Base-by-base conservation (phyloP, 2,113 vertebrate genomes). In the Heterotis niloticus region DNA sequence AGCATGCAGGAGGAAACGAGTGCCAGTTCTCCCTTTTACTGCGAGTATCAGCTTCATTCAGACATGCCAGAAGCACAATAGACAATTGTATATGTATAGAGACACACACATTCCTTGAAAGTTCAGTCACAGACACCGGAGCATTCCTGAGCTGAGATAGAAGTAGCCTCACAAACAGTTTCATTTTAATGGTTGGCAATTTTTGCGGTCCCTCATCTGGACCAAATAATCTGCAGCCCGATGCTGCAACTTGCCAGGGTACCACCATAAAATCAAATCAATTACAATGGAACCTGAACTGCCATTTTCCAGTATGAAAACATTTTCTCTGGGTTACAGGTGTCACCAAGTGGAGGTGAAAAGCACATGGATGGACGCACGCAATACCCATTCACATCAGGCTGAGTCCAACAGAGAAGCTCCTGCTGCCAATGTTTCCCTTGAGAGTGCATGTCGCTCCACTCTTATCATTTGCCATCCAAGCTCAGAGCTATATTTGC, bases 401-500 rank as follows among this genome's bases (percentile, higher is more conserved):
- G 20, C 44, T 1, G 70, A 62, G 70, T 80, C 79, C 62, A 62
- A 75, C 77, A 80, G 76, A 44, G 78, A 77, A 77, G 77, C 72
- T 56, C 62, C 18, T 60, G 78, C 71, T 62, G 69, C 29, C 3
- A 13, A 14, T 24, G 34, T 34, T 59, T n/a, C 51, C 26, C 57
- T 64, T 20, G 16, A 56, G 65, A 76, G 23, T 11, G 51, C 52
- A 66, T 66, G 52, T 17, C 20, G 26, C 73, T 70, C 29, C 78
- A 12, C 67, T 67, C 76, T 73, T 75, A 78, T 82, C 82, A 79
- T 52, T 29, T n/a, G 72, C 79, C 79, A 76, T 81, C 71, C 57
- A 70, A 70, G 64, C 64, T 68, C 77, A 64, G 44, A 24, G 77
- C 81, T 85, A 85, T 81, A 83, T 85, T 85, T 83, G 82, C 76